Evolutionary conservation across 2,113 vertebrate genomes (phyloP), one percentile per base, ranked within the genome.

Genomic region (Lamprologus lemairii): DNA sequence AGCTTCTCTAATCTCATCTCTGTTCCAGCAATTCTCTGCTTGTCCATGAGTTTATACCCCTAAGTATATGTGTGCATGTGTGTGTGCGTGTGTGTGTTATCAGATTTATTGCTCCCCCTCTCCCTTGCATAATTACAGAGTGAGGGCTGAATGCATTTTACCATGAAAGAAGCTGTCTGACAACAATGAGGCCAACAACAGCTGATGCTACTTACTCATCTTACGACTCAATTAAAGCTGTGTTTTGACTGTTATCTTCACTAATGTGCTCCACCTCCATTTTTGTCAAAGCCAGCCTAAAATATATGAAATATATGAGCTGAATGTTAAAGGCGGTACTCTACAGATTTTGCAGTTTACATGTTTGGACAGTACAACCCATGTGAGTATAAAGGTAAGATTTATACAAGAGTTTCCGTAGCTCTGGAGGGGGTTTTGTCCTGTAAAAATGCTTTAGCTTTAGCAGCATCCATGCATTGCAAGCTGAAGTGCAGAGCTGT

Each of bases 1-100:
- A 95, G 94, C 93, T 88, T 90, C 91, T 90, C 89, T 96, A 96
- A 96, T 96, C 95, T 96, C 93, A 95, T 96, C 93, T 94, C 87
- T 85, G 91, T 93, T 93, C 87, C 93, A 88, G 91, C 92, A 88
- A 91, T 95, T 95, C 88, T 91, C 84, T 14, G 45, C 88, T 92
- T 73, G 79, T 84, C 91, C 92, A 89, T 92, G 84, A 94, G 86
- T 95, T 94, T 91, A 91, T 86, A 88, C 85, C 85, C 86, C 58
- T 80, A 85, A 87, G 81, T 89, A 26, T 83, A 21, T 84, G 26
- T 86, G 55, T 63, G 58, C 73, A 60, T 84, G 79, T 89, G 73
- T 88, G 73, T 51, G 26, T 42, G 42, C 23, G 2, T 49, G 71
- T 12, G 23, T 82, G 84, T 21, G 81, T 85, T 89, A 85, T 88